Base-by-base conservation (phyloP, 2,888 invertebrate species). In the Lepidocyrtinus sp. region DNA sequence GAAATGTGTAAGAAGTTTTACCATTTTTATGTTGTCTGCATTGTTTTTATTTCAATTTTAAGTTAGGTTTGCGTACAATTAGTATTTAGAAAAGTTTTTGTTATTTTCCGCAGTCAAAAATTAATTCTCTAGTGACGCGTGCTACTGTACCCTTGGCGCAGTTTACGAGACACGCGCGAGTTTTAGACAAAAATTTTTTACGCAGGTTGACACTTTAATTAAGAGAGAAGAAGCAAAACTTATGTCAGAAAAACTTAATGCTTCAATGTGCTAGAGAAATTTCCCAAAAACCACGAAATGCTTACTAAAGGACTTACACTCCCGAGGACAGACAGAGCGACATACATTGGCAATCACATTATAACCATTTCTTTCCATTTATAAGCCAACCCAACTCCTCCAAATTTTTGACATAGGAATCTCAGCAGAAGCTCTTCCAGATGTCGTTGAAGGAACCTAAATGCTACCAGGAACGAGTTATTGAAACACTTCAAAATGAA, bases 401-500 rank as follows among this genome's bases (percentile, higher is more conserved):
- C 69, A 65, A 26, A 65, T 61, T n/a, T n/a, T 27, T 36, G 2
- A 50, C 64, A 21, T 63, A 73, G 25, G 76, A 61, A 72, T 26
- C 68, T 55, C 70, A 76, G 55, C 46, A 46, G 15, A 74, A 63
- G 59, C 27, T 68, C 73, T 75, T 26, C 78, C 75, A 63, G 75
- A 67, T 65, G 77, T 72, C n/a, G 77, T 72, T 19, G 77, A 78
- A 36, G 77, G 72, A 25, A 62, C 73, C 1, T 79, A 15, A 82
- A 83, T 55, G 67, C 75, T 0, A 76, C 79, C 19, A 74, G 82
- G 50, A 80, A 79, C 26, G 82, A 80, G 17, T 72, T 83, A 1
- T 27, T 83, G 25, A 82, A 82, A 21, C 82, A 83, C 59, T 83
- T 79, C 68, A 83, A 83, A 75, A 68, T 82, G 74, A 80, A 83